Percentiles rank a stretch among this genome's conserved stretches.
phyloP scores from a whole-genome alignment of 2,797 vertebrate species.

The Etheostoma perlongum region DNA sequence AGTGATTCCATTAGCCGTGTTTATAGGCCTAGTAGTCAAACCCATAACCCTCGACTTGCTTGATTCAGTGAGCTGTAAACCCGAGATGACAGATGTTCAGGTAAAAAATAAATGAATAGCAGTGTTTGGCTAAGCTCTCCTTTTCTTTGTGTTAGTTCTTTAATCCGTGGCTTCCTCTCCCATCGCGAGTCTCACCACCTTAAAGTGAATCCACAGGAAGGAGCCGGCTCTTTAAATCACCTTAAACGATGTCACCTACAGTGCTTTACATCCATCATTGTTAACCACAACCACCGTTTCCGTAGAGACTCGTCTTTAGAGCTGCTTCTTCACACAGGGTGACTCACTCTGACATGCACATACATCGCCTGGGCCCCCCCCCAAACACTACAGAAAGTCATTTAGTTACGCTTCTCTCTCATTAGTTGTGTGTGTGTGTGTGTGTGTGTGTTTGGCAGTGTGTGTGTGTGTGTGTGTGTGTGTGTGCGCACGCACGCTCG shows the following conservation, averaged over 20 bases:
- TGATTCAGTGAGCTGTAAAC: slow-evolving; percentile 10
- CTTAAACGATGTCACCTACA: slow-evolving; percentile 33
- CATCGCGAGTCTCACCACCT: background rate
- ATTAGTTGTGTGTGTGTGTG: slow-evolving; percentile 10
- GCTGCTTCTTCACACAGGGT: slow-evolving; percentile 19
- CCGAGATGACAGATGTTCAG: slow-evolving; percentile 18
- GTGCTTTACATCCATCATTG: slow-evolving; percentile 61
- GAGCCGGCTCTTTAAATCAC: slow-evolving; percentile 3
- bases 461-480: too few relatives aligned
- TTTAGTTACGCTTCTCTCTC: slow-evolving; percentile 19
- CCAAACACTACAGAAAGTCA: background rate
- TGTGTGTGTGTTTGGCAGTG: too few relatives aligned
- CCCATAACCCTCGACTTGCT: background rate
- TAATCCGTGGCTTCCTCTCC: slow-evolving; percentile 36
- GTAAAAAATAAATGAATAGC: background rate
- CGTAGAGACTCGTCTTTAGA: background rate
- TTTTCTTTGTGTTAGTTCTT: slow-evolving; percentile 7
- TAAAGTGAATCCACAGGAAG: slow-evolving; percentile 45
- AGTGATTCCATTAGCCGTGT: background rate
- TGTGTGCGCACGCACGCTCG: too few relatives aligned
- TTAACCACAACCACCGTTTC: slow-evolving; percentile 56
- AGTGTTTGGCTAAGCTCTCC: slow-evolving; percentile 33
- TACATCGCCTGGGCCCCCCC: slow-evolving; percentile 34
- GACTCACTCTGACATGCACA: slow-evolving; percentile 5
- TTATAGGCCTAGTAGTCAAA: background rate